Base-by-base conservation (phyloP, 2,888 invertebrate species). In the Drosophila paracracens region DNA sequence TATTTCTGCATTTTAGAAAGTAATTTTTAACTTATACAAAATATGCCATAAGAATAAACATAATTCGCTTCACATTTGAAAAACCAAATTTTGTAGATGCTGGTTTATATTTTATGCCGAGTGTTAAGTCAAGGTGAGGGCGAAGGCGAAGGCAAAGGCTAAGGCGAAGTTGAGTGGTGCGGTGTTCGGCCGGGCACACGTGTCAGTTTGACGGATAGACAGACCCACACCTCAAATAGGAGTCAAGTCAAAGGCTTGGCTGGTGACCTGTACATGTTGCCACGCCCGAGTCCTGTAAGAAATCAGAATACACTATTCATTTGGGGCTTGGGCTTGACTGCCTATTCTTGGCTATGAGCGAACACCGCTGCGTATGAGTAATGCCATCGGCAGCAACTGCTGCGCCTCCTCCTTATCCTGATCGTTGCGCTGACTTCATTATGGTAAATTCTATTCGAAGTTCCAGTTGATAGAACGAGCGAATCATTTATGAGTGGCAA, bases 211-310 rank as follows among this genome's bases (percentile, higher is more conserved):
- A 50, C 31, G 50, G 35, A 29, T n/a, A 29, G 57, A 58, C 69
- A 57, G 38, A 46, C 35, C 35, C 63, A 72, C 63, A 70, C 67
- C 73, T 56, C 48, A 3, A 29, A 27, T 10, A 16, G 56, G 6
- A 54, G 46, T 21, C 56, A 58, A 58, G 48, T 58, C 52, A 76
- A 73, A 76, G 76, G 76, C 76, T 76, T 78, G 71, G 48, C 63
- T 36, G 7, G 4, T 56, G 29, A 11, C 35, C 50, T 57, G 11
- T 54, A 13, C 58, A 10, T 43, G 5, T 66, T 13, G 68, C 1
- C 78, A 71, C 78, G 66, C 78, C 78, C 57, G 50, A 75, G 79
- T 79, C 79, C 79, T 79, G 79, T 62, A 27, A 38, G 27, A 71
- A 79, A 79, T 79, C 79, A 79, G 61, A 60, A 38, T 56, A 56